Base-by-base conservation (phyloP, 2,888 invertebrate species). In the Sinhomidia bicolor region DNA sequence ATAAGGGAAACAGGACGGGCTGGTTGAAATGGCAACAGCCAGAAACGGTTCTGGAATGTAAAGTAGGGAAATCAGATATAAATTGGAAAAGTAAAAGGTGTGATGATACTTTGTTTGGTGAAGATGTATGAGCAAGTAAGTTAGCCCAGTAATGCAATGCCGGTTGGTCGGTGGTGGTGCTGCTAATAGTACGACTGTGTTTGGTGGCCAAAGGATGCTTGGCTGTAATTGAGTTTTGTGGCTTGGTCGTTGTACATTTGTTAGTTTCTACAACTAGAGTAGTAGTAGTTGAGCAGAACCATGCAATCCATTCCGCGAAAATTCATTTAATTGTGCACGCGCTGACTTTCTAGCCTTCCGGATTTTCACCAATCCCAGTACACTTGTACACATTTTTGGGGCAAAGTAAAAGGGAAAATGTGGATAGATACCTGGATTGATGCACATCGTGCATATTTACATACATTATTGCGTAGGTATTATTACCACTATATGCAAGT, bases 61-160 rank as follows among this genome's bases (percentile, higher is more conserved):
- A 68, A 68, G 36, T 68, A 68, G 36, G 20, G 20, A 68, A 68
- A 68, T 68, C 68, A 68, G 68, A 36, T 17, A 68, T 68, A 68
- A 68, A 68, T 68, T 68, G 68, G 68, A 20, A 68, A 62, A 62
- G 62, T 62, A 62, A 5, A 68, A 68, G 68, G 68, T 68, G 68
- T n/a, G n/a, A n/a, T 68, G 68, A 68, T 68, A 17, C 36, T 29
- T 4, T 60, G 26, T 17, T 26, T 68, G n/a, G 60, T 23, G 2
- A 60, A 60, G 36, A 68, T 41, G 68, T 68, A 41, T 36, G 36
- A 5, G 23, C 17, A 6, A 12, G 41, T 17, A 60, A 20, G 6
- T 23, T 60, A 10, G 9, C n/a, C 12, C 51, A 17, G n/a, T 51
- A n/a, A 17, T 47, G 10, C 10, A 5, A 17, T 3, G 44, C 44